Conservation (phyloP, 2,113 vertebrate species). For the Phrynosoma platyrhinos region DNA sequence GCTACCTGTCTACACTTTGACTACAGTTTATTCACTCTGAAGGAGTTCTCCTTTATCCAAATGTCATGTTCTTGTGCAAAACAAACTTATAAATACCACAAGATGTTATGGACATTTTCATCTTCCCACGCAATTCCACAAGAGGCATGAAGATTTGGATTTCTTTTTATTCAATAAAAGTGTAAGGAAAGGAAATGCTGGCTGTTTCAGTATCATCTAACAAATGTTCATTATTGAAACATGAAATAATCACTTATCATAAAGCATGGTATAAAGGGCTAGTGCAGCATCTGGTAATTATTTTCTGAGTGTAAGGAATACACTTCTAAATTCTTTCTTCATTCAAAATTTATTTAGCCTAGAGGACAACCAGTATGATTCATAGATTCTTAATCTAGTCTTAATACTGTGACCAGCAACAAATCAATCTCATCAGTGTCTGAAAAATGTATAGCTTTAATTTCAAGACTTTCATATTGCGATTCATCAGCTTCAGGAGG, state of each 20-base stretch:
- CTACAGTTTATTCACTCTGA: no score
- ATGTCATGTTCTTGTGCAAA: no score
- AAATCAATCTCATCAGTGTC: background rate
- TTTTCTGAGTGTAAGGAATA: background rate
- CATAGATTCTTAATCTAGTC: background rate
- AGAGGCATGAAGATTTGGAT: no score
- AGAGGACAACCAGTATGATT: background rate
- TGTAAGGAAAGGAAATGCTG: no score
- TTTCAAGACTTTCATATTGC: background rate
- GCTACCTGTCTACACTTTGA: no score
- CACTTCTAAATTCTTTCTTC: background rate
- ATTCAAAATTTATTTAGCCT: conserved; percentile 1
- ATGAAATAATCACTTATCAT: background rate
- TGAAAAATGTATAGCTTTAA: background rate
- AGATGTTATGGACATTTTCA: no score
- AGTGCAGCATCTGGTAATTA: conserved; percentile 5
- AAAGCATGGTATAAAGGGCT: background rate
- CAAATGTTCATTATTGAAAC: background rate
- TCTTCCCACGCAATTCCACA: no score
- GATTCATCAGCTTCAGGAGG: background rate
- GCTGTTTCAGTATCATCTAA: background rate
- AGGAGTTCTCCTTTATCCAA: no score
- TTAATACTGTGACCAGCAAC: background rate
- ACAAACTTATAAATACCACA: no score
- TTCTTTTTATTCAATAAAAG: background rate